These are phyloP conservation scores for Luehdorfia chinensis DNA, from an alignment of 1,140 invertebrate genomes.

Conservation along the genomic window DNA sequence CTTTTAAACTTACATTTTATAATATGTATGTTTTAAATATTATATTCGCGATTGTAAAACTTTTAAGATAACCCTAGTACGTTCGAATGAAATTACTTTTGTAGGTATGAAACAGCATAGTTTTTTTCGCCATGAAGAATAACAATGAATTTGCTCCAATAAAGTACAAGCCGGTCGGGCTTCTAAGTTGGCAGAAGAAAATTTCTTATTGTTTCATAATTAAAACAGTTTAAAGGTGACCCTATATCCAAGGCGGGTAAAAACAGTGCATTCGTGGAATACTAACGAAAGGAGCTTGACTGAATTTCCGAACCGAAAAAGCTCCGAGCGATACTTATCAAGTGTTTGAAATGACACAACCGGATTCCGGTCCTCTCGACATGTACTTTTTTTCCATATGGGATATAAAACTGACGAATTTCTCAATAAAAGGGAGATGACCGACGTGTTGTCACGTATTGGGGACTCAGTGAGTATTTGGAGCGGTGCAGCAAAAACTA, in stretches of 20 bases:
- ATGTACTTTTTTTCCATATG: slow-evolving; percentile 61
- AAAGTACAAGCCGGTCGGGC: slow-evolving; percentile 37
- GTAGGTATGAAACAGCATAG: too few relatives aligned
- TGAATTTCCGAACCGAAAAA: slow-evolving; percentile 69
- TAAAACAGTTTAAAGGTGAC: slow-evolving; percentile 71
- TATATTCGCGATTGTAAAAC: too few relatives aligned
- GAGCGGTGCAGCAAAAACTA: slow-evolving; percentile 75
- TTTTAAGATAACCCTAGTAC: too few relatives aligned
- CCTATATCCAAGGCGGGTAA: slow-evolving; percentile 56
- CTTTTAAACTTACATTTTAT: too few relatives aligned
- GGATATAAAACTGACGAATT: slow-evolving; percentile 75
- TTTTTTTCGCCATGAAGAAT: slow-evolving; percentile 22
- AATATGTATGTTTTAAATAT: too few relatives aligned
- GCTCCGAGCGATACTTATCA: slow-evolving; percentile 70
- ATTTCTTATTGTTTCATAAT: slow-evolving; percentile 70
- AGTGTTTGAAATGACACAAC: slow-evolving; percentile 78
- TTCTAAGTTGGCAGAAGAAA: slow-evolving; percentile 40
- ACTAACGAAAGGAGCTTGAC: slow-evolving; percentile 61
- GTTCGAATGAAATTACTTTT: too few relatives aligned
- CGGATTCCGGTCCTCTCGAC: slow-evolving; percentile 64
- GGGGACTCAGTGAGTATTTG: slow-evolving; percentile 63
- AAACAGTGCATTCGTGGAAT: slow-evolving; percentile 64
- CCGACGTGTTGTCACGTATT: slow-evolving; percentile 68
- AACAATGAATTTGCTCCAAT: slow-evolving; percentile 47
- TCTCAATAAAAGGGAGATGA: slow-evolving; percentile 76